phyloP scores from a whole-genome alignment of 2,888 invertebrate genomes.

The Phaedon cochleariae region DNA sequence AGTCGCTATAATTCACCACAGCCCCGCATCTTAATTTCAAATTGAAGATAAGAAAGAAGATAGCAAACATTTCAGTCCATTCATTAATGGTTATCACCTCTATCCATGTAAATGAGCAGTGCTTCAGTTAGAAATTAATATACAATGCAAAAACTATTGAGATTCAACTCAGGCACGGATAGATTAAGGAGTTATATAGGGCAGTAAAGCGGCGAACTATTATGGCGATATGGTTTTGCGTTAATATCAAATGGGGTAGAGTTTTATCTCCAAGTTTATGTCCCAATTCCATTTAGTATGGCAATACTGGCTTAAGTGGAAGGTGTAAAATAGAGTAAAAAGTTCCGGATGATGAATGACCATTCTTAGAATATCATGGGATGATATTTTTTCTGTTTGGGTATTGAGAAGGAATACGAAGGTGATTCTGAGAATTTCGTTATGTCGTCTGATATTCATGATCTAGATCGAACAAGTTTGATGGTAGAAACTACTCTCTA shows the following conservation, averaged over 20 bases:
- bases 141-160: constrained; percentile 20
- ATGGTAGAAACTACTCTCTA: too few relatives aligned
- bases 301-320: neutral
- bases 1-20: too few relatives aligned
- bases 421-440: too few relatives aligned
- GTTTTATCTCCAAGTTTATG: neutral
- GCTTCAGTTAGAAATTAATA: constrained; percentile 17
- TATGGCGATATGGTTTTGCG: constrained; percentile 12
- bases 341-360: too few relatives aligned
- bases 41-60: constrained; percentile 26
- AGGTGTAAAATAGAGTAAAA: neutral
- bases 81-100: constrained; percentile 36
- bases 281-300: neutral
- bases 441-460: too few relatives aligned
- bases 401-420: too few relatives aligned
- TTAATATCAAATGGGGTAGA: constrained; percentile 8
- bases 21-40: too few relatives aligned
- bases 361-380: too few relatives aligned
- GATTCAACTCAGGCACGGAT: constrained; percentile 8
- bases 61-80: constrained; percentile 35
- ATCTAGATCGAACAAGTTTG: too few relatives aligned
- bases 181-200: constrained; percentile 14
- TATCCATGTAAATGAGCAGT: constrained; percentile 30
- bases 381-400: too few relatives aligned
- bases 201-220: constrained; percentile 18